Conservation (phyloP, 2,888 invertebrate genomes). For the Osmoderma eremita region DNA sequence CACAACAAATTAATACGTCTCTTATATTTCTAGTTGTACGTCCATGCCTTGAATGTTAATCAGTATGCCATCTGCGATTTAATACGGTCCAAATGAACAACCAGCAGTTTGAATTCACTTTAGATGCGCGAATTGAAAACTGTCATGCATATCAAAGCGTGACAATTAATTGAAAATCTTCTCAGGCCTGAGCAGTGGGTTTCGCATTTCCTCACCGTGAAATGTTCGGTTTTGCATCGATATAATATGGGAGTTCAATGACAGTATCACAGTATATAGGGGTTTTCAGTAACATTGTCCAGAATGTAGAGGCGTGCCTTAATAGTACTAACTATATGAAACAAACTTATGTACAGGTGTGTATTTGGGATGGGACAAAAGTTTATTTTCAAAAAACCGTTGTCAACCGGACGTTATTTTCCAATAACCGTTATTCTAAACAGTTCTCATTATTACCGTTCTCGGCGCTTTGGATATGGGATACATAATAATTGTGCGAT, state of each 20-base stretch:
- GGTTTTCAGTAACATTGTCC: background rate
- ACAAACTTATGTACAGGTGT: no score
- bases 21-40: background rate
- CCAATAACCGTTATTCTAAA: no score
- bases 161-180: constrained; percentile 20
- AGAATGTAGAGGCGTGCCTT: background rate
- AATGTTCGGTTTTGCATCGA: background rate
- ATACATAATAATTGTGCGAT: no score
- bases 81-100: background rate
- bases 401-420: no score
- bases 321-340: no score
- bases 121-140: background rate
- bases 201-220: background rate
- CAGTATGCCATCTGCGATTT: constrained; percentile 1
- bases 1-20: background rate
- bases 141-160: background rate
- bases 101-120: background rate
- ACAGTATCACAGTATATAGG: background rate
- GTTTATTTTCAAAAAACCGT: no score
- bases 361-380: no score
- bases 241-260: constrained; percentile 1
- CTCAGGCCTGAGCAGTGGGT: background rate
- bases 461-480: no score
- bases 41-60: background rate
- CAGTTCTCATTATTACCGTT: no score